phyloP scores from a whole-genome alignment of 2,113 vertebrate genomes.

The Phocoena phocoena region DNA sequence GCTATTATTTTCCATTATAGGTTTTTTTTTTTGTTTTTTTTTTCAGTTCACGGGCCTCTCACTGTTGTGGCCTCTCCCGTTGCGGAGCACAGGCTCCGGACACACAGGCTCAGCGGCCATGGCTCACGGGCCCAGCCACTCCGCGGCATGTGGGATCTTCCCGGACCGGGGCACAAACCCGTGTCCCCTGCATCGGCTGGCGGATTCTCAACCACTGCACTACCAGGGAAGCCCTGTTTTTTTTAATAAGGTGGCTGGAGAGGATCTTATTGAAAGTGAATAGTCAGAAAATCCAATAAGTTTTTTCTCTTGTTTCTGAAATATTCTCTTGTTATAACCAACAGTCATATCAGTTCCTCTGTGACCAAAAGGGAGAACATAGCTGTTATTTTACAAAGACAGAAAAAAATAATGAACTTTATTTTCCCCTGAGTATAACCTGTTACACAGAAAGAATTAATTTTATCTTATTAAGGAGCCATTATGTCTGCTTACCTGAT shows the following conservation, averaged over 20 bases:
- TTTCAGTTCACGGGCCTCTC: too few relatives aligned
- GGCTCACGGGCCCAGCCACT: too few relatives aligned
- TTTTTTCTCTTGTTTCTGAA: background rate
- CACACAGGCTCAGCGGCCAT: too few relatives aligned
- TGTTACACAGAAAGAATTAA: background rate
- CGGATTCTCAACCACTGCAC: too few relatives aligned
- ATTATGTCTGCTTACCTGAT: background rate
- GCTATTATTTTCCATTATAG: background rate
- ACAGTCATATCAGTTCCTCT: background rate
- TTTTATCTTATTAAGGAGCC: slow-evolving; percentile 1
- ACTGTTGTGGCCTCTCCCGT: too few relatives aligned
- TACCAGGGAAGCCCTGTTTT: too few relatives aligned
- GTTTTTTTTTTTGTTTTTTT: background rate
- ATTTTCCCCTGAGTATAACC: background rate
- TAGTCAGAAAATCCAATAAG: background rate
- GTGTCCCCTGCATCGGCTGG: too few relatives aligned
- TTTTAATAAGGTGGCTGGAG: background rate
- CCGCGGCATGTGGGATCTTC: too few relatives aligned
- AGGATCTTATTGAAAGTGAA: background rate
- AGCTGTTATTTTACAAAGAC: background rate
- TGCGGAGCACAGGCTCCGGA: too few relatives aligned
- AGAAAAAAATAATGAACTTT: slow-evolving; percentile 8
- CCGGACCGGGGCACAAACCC: too few relatives aligned
- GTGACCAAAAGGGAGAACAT: background rate
- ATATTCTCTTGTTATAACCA: background rate